Conservation (phyloP, 2,113 vertebrate species). For the Sylvietta virens region DNA sequence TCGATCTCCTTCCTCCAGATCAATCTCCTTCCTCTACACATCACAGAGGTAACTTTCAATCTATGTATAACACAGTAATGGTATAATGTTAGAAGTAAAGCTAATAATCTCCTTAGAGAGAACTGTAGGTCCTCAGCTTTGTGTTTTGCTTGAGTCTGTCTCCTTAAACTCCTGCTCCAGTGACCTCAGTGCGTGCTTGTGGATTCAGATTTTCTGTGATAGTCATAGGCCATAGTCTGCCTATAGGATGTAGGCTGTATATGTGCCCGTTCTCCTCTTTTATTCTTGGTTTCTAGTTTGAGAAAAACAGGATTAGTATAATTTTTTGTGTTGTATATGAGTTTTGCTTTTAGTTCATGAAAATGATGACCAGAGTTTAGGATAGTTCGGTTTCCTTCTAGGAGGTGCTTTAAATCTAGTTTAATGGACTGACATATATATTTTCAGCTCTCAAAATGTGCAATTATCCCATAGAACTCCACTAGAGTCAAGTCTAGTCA, state of each 20-base stretch:
- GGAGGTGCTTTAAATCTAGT: neutral
- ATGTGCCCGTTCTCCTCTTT: neutral
- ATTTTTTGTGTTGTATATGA: neutral
- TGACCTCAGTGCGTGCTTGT: neutral
- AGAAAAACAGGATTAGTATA: neutral
- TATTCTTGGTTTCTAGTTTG: neutral
- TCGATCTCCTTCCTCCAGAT: neutral
- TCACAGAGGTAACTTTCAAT: neutral
- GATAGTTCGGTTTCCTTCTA: neutral
- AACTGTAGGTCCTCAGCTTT: neutral
- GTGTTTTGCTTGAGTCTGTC: neutral
- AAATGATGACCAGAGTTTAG: neutral
- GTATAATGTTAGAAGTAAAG: neutral
- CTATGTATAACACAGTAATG: neutral
- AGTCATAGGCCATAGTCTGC: neutral
- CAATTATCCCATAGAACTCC: neutral
- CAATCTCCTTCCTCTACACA: neutral
- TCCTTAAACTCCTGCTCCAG: neutral
- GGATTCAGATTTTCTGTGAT: neutral
- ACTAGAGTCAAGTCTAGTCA: neutral
- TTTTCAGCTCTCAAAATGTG: neutral
- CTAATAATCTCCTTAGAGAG: neutral
- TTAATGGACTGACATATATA: neutral
- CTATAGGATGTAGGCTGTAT: neutral
- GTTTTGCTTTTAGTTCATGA: neutral